Percentiles rank a stretch among this genome's conserved stretches.
phyloP scores from a whole-genome alignment of 2,888 invertebrate species.

The Calameuta filiformis region DNA sequence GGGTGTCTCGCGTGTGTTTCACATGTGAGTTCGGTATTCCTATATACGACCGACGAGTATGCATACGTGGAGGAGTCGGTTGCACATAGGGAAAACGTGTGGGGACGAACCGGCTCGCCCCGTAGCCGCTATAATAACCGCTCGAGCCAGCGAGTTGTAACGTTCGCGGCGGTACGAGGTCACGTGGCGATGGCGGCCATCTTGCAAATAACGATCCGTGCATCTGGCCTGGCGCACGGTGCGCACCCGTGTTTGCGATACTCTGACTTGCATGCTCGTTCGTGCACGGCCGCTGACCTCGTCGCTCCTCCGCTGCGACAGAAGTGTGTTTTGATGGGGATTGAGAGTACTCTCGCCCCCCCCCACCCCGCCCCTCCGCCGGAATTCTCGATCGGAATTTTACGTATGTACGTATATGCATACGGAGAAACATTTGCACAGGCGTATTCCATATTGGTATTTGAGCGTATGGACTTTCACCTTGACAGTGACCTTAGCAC shows the following conservation, averaged over 20 bases:
- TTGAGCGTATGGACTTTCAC: neutral
- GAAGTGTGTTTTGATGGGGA: slow-evolving; percentile 16
- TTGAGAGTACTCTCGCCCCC: neutral
- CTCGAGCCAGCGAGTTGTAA: slow-evolving; percentile 18
- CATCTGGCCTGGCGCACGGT: slow-evolving; percentile 43
- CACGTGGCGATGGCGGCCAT: slow-evolving; percentile 56
- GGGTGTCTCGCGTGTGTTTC: neutral
- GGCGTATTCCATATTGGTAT: neutral
- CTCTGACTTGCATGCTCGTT: neutral
- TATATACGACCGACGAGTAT: neutral
- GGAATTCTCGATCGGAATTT: neutral
- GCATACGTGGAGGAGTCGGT: neutral
- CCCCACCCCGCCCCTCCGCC: too few relatives aligned
- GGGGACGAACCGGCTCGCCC: slow-evolving; percentile 1
- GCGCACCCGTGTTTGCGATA: neutral
- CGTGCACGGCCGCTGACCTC: slow-evolving; percentile 28
- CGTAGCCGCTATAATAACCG: slow-evolving; percentile 18
- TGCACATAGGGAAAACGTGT: neutral
- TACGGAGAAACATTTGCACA: neutral
- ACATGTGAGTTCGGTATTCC: neutral
- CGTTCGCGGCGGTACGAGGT: slow-evolving; percentile 42
- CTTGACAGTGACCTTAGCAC: neutral
- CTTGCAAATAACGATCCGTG: slow-evolving; percentile 58
- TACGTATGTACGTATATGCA: neutral
- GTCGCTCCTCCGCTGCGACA: slow-evolving; percentile 15